These are phyloP conservation scores for Catharus ustulatus DNA, from an alignment of 2,797 vertebrate genomes.

Conservation along the genomic window DNA sequence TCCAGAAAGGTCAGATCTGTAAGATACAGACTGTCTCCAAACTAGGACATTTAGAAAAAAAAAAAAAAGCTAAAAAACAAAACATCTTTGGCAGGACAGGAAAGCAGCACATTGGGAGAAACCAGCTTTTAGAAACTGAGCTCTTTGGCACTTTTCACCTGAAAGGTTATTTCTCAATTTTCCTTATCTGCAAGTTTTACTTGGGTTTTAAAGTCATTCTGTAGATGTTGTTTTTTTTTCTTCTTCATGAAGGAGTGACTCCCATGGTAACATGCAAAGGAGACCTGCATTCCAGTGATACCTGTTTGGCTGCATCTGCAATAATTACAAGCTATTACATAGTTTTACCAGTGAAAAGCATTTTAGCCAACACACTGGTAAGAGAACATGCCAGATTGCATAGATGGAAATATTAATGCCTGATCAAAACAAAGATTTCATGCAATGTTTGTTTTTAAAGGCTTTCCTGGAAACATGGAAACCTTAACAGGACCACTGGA, in stretches of 20 bases:
- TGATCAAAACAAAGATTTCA: not conserved
- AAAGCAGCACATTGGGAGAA: not conserved
- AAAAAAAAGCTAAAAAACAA: rapidly evolving
- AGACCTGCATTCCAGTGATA: not conserved
- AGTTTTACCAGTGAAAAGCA: not conserved
- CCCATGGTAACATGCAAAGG: not conserved
- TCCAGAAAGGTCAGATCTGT: not conserved
- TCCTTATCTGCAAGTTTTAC: not conserved
- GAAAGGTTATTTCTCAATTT: not conserved
- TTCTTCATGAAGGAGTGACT: not conserved
- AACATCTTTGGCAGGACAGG: not conserved
- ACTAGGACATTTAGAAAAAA: not conserved
- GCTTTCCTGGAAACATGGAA: not conserved
- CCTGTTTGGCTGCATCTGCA: not conserved
- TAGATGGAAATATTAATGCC: not conserved
- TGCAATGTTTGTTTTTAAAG: not conserved
- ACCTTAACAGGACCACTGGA: not conserved
- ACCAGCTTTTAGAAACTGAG: not conserved
- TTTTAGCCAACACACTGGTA: not conserved
- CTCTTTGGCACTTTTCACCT: not conserved
- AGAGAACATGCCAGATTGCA: not conserved
- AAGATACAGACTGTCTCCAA: not conserved
- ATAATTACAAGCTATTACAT: not conserved
- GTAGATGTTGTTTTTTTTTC: not conserved
- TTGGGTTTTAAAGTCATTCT: not conserved